Evolutionary conservation across 2,797 vertebrate species (phyloP).

Genomic region (Schizopygopsis malacanthus): DNA sequence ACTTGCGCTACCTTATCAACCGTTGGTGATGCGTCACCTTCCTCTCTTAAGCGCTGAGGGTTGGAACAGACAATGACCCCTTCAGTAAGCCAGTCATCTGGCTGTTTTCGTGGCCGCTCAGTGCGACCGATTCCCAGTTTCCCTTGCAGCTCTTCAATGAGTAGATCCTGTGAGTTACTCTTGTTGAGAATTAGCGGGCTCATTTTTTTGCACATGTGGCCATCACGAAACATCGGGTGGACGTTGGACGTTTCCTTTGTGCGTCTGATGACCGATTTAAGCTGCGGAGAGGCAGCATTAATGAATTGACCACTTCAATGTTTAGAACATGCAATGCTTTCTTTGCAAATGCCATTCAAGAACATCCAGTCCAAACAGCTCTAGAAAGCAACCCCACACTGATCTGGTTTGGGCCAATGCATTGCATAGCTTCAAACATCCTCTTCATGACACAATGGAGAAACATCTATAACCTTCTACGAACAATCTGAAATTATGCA

Average conservation of each 20-base stretch:
- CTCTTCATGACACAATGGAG: background rate
- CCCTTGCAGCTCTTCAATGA: constrained; percentile 92
- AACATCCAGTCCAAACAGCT: background rate
- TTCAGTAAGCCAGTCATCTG: constrained; percentile 91
- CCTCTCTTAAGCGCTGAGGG: constrained; percentile 81
- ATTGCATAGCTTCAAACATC: background rate
- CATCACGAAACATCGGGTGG: constrained; percentile 93
- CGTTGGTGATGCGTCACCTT: constrained; percentile 69
- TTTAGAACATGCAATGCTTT: constrained; percentile 28
- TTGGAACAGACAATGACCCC: constrained; percentile 88
- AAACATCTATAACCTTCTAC: background rate
- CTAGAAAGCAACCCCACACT: constrained; percentile 4
- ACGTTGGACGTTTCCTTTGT: constrained; percentile 91
- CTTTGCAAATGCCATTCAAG: background rate
- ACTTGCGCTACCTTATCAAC: constrained; percentile 87
- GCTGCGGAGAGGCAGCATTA: constrained; percentile 75
- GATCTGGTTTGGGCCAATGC: background rate
- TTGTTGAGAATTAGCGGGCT: constrained; percentile 90
- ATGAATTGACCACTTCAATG: background rate
- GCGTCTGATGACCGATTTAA: constrained; percentile 95
- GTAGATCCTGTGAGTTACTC: constrained; percentile 87
- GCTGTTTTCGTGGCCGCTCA: constrained; percentile 76
- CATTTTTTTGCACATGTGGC: constrained; percentile 85
- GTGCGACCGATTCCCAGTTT: constrained; percentile 86
- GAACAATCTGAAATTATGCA: background rate